Evolutionary conservation across 2,888 invertebrate genomes (phyloP).

Genomic region (Erebia aethiops): DNA sequence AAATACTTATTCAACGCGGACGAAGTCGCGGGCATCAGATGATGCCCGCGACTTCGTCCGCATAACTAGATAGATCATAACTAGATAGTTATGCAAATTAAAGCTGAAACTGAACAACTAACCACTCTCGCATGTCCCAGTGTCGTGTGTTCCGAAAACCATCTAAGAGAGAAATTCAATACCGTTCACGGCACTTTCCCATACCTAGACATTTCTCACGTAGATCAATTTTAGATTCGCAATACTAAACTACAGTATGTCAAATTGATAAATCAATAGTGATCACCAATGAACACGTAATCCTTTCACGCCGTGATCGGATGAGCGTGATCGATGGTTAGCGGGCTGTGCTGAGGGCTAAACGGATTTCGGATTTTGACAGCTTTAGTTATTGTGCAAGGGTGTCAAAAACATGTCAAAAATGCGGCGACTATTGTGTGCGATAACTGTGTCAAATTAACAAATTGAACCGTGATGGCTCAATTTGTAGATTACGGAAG

Average conservation of each 20-base stretch:
- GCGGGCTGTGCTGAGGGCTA: conserved; percentile 37
- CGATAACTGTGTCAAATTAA: neutral
- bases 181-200: conserved; percentile 49
- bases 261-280: conserved; percentile 75
- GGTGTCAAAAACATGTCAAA: conserved; percentile 23
- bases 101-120: no score
- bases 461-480: neutral
- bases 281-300: conserved; percentile 49
- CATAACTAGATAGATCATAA: no score
- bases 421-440: conserved; percentile 3
- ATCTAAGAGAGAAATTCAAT: neutral
- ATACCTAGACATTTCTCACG: conserved; percentile 61
- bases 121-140: no score
- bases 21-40: no score
- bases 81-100: no score
- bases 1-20: no score
- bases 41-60: no score
- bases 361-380: conserved; percentile 50
- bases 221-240: conserved; percentile 71
- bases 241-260: conserved; percentile 60
- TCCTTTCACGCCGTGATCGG: conserved; percentile 62
- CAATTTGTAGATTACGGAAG: no score
- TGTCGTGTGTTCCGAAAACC: no score
- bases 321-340: conserved; percentile 61
- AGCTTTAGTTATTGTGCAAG: conserved; percentile 25